phyloP scores from a whole-genome alignment of 2,888 invertebrate genomes.

The Agonopterix alstromeriana region DNA sequence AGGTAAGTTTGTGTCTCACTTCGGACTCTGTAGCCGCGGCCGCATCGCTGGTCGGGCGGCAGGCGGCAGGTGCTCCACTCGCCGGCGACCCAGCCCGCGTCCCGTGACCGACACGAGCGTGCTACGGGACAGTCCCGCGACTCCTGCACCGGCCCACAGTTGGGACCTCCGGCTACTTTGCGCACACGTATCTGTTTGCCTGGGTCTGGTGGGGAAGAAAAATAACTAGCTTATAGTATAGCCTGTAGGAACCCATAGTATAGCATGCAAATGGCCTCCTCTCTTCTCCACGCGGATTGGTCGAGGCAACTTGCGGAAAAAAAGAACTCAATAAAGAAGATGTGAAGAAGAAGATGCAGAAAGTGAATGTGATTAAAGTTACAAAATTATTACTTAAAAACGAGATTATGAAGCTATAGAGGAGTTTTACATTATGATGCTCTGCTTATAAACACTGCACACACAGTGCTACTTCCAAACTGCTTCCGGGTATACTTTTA shows the following conservation, averaged over 20 bases:
- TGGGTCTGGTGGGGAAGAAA: constrained; percentile 38
- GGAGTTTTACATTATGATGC: too few relatives aligned
- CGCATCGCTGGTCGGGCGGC: constrained; percentile 63
- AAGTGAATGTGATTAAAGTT: too few relatives aligned
- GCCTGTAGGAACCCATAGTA: neutral
- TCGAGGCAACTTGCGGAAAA: too few relatives aligned
- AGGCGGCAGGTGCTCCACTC: constrained; percentile 73
- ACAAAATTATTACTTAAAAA: too few relatives aligned
- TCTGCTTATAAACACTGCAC: too few relatives aligned
- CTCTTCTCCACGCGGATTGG: too few relatives aligned
- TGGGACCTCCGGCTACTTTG: constrained; percentile 67
- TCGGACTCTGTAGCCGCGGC: constrained; percentile 65
- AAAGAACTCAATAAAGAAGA: too few relatives aligned
- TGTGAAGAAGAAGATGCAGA: too few relatives aligned
- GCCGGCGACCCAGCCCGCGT: constrained; percentile 64
- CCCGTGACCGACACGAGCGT: constrained; percentile 46
- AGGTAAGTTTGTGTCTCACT: constrained; percentile 35
- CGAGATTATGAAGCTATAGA: too few relatives aligned
- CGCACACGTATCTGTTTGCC: constrained; percentile 71
- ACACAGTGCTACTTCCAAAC: too few relatives aligned
- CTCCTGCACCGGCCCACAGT: constrained; percentile 71
- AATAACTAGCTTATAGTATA: neutral
- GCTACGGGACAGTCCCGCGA: constrained; percentile 66
- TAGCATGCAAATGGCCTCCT: too few relatives aligned
- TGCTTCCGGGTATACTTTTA: too few relatives aligned